phyloP scores from a whole-genome alignment of 2,888 invertebrate species.

The Masnerella sp. region DNA sequence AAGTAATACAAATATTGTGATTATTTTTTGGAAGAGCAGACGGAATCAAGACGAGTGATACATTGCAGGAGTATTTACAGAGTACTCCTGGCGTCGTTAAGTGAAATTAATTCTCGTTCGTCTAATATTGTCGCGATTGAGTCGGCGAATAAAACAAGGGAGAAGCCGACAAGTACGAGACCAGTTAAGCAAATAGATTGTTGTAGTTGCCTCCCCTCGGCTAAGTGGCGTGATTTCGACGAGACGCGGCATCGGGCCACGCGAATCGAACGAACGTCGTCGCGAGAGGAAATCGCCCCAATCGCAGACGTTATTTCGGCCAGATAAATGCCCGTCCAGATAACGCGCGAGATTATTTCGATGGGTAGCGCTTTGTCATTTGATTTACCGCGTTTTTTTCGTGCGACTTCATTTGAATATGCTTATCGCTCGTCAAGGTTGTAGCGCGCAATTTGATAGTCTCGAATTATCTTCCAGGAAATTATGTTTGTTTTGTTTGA shows the following conservation, averaged over 20 bases:
- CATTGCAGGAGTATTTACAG: slow-evolving; percentile 27
- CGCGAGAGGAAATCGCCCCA: slow-evolving; percentile 55
- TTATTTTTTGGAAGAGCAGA: too few relatives aligned
- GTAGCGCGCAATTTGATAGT: slow-evolving; percentile 32
- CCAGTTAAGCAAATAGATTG: slow-evolving; percentile 75
- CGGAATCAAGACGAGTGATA: slow-evolving; percentile 7
- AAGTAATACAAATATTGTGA: too few relatives aligned
- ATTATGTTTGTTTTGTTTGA: slow-evolving; percentile 27
- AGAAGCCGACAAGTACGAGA: slow-evolving; percentile 66
- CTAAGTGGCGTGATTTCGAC: slow-evolving; percentile 14
- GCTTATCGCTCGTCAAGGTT: slow-evolving; percentile 45
- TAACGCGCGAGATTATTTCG: slow-evolving; percentile 49
- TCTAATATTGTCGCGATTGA: slow-evolving; percentile 64
- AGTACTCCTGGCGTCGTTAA: slow-evolving; percentile 48
- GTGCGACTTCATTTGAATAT: slow-evolving; percentile 37
- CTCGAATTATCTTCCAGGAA: slow-evolving; percentile 43
- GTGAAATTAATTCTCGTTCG: slow-evolving; percentile 72
- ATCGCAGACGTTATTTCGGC: slow-evolving; percentile 68
- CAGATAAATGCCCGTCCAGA: slow-evolving; percentile 64
- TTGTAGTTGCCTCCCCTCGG: slow-evolving; percentile 62
- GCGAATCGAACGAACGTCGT: slow-evolving; percentile 69
- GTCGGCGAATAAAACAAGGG: slow-evolving; percentile 53
- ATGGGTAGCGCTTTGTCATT: slow-evolving; percentile 46
- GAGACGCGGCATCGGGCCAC: slow-evolving; percentile 2
- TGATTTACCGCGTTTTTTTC: slow-evolving; percentile 44